These are phyloP conservation scores for Pimpla rufipes DNA, from an alignment of 2,888 invertebrate species.

Conservation along the genomic window DNA sequence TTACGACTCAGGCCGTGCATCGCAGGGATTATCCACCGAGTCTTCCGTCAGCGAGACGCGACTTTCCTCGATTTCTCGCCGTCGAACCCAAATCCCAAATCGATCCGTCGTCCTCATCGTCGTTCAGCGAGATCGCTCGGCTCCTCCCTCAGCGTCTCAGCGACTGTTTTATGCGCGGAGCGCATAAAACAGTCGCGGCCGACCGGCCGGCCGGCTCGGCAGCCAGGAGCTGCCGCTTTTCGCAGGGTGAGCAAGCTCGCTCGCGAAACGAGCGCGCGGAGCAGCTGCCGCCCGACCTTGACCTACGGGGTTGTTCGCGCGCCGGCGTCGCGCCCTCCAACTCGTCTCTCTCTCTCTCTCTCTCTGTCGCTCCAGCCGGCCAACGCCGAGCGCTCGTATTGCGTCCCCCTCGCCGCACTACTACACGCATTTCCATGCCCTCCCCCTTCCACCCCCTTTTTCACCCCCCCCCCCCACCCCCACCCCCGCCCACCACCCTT, in stretches of 20 bases:
- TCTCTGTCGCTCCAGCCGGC: slow-evolving; percentile 12
- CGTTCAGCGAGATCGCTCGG: no score
- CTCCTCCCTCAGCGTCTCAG: no score
- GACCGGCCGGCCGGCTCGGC: not conserved
- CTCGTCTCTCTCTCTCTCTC: slow-evolving; percentile 50
- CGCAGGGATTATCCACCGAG: no score
- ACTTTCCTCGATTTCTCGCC: no score
- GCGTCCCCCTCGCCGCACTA: slow-evolving; percentile 42
- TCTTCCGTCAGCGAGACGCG: no score
- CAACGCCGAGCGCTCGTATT: not conserved
- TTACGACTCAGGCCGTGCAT: no score
- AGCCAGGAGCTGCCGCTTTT: not conserved
- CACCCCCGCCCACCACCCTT: slow-evolving; percentile 43
- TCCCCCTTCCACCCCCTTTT: slow-evolving; percentile 82
- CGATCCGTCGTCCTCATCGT: no score
- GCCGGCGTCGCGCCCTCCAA: slow-evolving; percentile 82
- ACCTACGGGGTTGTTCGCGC: slow-evolving; percentile 83
- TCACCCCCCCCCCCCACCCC: slow-evolving; percentile 75
- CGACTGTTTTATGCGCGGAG: no score
- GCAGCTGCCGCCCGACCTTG: slow-evolving; percentile 82
- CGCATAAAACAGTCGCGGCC: no score
- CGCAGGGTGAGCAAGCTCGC: slow-evolving; percentile 58
- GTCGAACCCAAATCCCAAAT: no score
- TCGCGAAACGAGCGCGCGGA: slow-evolving; percentile 32
- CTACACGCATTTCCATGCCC: slow-evolving; percentile 60